Evolutionary conservation across 2,113 vertebrate genomes (phyloP), one percentile per base, ranked within the genome.

Genomic region (Oreochromis niloticus): DNA sequence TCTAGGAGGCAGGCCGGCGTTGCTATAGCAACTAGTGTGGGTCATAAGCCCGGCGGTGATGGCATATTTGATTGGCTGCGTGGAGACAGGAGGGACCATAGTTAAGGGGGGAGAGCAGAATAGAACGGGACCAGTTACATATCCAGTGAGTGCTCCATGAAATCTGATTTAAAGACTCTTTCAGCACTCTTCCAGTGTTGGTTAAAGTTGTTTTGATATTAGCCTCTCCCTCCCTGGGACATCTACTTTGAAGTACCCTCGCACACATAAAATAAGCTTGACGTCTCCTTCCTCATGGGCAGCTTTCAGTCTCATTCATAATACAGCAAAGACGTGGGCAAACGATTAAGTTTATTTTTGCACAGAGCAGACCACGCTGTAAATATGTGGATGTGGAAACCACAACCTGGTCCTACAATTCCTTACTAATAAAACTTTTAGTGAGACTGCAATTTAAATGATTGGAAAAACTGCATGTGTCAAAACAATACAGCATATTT

Each of bases 31-130:
- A 96, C 95, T 83, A 71, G 89, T 80, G 89, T 83, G 90, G 94
- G 94, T 95, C 95, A 95, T 95, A 95, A 95, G 94, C 91, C 94
- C 80, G 9, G 92, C 68, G 83, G 86, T 86, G 87, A 91, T 82
- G 91, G 89, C 80, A 85, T 81, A 85, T 95, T 92, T 95, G 95
- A 96, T 96, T 95, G 95, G 95, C 88, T 93, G 93, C 82, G 63
- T 22, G 63, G 19, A 91, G 86, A 81, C 85, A 73, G 92, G 88
- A 89, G 90, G 93, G 84, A 90, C 87, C 78, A 55, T 22, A 17
- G 13, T 6, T 8, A n/a, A 36, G 32, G 79, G 50, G 32, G 46
- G 71, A 13, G 59, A 46, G 36, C 17, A 71, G 56, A 85, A 83
- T 22, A 57, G 66, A 79, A 71, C 7, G n/a, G 82, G 61, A 90